Conservation (phyloP, 35 echinoderm and acorn worm species). For the Ptychodera flava region DNA sequence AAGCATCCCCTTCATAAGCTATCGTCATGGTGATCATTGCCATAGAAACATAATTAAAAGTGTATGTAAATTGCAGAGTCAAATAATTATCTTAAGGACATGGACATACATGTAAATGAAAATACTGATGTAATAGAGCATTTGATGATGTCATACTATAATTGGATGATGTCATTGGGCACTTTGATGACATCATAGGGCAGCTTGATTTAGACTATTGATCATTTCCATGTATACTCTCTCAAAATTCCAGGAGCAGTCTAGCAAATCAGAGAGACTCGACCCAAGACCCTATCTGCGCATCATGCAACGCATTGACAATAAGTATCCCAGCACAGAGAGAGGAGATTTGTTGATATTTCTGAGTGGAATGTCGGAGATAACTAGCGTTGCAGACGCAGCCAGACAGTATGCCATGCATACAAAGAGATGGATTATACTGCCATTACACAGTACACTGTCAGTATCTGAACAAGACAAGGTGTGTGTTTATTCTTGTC, state of each 20-base stretch:
- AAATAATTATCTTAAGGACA: too few relatives aligned
- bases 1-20: too few relatives aligned
- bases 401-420: conserved; percentile 74
- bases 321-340: conserved; percentile 85
- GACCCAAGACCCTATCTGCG: conserved; percentile 89
- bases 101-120: too few relatives aligned
- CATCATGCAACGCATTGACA: conserved; percentile 93
- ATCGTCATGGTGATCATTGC: too few relatives aligned
- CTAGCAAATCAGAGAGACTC: conserved; percentile 65
- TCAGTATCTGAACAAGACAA: conserved; percentile 96
- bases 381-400: conserved; percentile 69
- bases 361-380: conserved; percentile 94
- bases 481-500: conserved; percentile 19
- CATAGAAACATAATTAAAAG: too few relatives aligned
- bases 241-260: conserved; percentile 64
- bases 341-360: conserved; percentile 91
- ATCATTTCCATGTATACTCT: too few relatives aligned
- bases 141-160: too few relatives aligned
- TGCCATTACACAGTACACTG: conserved; percentile 80
- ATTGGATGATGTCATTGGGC: too few relatives aligned
- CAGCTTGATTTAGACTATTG: too few relatives aligned
- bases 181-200: too few relatives aligned
- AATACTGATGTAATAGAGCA: too few relatives aligned
- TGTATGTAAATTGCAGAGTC: too few relatives aligned
- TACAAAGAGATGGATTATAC: conserved; percentile 84